phyloP scores from a whole-genome alignment of 2,113 vertebrate species.

The Catharus fuscescens region DNA sequence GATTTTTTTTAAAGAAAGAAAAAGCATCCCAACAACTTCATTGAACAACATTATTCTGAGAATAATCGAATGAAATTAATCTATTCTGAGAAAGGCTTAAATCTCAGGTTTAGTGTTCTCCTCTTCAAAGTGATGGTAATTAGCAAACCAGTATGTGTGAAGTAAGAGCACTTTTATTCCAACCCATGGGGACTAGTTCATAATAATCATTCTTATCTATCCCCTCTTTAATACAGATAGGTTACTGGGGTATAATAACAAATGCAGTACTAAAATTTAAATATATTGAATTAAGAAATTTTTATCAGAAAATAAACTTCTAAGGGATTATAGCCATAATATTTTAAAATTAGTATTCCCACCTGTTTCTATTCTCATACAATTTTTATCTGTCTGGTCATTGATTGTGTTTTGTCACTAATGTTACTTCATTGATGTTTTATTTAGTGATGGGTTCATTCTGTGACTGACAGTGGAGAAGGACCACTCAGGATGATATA shows the following conservation, averaged over 20 bases:
- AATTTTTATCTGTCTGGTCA: neutral
- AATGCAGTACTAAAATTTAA: neutral
- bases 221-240: neutral
- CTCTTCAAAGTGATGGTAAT: constrained; percentile 6
- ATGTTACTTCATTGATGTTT: neutral
- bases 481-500: neutral
- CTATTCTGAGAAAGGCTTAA: neutral
- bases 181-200: neutral
- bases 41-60: neutral
- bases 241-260: neutral
- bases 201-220: neutral
- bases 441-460: neutral
- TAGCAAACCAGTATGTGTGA: neutral
- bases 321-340: neutral
- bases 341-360: neutral
- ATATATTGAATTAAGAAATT: constrained; percentile 11
- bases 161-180: neutral
- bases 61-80: too few relatives aligned
- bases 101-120: neutral
- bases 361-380: neutral
- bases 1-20: neutral
- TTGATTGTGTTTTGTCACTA: neutral
- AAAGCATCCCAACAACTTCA: neutral
- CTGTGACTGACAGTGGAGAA: neutral
- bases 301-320: neutral